Evolutionary conservation across 2,888 invertebrate species (phyloP), one percentile per base, ranked within the genome.

Genomic region (Limnephilus auricula): DNA sequence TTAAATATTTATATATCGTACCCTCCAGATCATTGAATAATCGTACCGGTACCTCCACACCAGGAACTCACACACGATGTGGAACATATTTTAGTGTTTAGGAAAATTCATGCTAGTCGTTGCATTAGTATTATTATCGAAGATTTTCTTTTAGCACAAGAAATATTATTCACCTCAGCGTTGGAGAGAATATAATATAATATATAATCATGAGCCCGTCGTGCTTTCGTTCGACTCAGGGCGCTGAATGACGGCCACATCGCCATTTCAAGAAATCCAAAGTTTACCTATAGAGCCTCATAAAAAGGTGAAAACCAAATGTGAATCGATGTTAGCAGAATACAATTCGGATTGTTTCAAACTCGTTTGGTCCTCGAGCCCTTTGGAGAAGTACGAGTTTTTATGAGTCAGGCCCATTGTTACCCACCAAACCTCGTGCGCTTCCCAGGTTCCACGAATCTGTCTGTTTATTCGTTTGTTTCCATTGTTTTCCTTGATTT

Each of bases 361-460:
- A 89, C 89, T 82, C 82, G 89, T 82, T n/a, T 45, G 89, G 37
- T 89, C 34, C 31, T 82, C 82, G 32, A 31, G 25, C 82, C 82
- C 34, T 82, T 82, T 82, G 32, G 82, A 37, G 82, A 80, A 50
- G 40, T 40, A 18, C 82, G 18, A 82, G 37, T 89, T 88, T 89
- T 89, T 89, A 45, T 82, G 79, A 40, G 40, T 79, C 82, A 89
- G 40, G 50, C 89, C 89, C 82, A 89, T 89, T 89, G 89, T 89
- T 89, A 65, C 18, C 18, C 25, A 25, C 50, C 50, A 25, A 25
- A 65, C 25, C 50, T 65, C 50, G 18, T 25, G 50, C 32, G 31
- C 34, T 18, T 18, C 82, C 34, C 82, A 6, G 31, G 82, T 82
- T 82, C 82, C 82, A 82, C 82, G 82, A 82, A 82, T 82, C 34